A percentile compares a stretch with the other conserved stretches of the same genome.
These are phyloP conservation scores for Scaptomyza cyrtandrae DNA, from an alignment of 2,888 invertebrate genomes.

Conservation along the genomic window DNA sequence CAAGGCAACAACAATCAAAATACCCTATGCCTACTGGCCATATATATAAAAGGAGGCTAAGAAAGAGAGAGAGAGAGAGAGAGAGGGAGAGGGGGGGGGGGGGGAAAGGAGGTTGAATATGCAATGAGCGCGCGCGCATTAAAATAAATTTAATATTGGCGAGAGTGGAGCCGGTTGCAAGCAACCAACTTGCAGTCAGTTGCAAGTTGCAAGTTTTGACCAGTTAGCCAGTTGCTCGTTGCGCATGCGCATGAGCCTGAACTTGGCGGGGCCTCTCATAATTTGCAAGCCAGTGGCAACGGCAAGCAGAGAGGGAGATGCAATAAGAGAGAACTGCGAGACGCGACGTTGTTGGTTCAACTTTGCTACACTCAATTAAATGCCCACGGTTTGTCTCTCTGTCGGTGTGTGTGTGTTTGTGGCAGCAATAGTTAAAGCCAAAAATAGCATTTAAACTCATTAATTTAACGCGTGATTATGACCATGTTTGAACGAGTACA, in stretches of 20 bases:
- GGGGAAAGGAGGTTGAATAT: constrained; percentile 4
- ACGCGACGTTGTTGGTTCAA: constrained; percentile 48
- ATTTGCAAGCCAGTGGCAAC: constrained; percentile 64
- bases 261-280: constrained; percentile 74
- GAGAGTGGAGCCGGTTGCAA: constrained; percentile 57
- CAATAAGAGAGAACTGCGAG: constrained; percentile 4
- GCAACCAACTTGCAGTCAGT: constrained; percentile 8
- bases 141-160: constrained; percentile 78
- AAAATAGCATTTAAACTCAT: constrained; percentile 83
- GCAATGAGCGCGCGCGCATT: constrained; percentile 57
- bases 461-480: constrained; percentile 83
- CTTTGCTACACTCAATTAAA: constrained; percentile 74
- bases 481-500: constrained; percentile 76
- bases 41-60: constrained; percentile 37
- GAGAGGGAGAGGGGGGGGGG: constrained; percentile 7
- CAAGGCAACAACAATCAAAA: constrained; percentile 30
- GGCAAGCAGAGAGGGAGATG: constrained; percentile 2
- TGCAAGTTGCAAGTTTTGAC: constrained; percentile 16
- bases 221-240: constrained; percentile 7
- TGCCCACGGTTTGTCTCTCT: constrained; percentile 39
- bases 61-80: constrained; percentile 5
- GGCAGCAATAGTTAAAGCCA: constrained; percentile 79
- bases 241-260: constrained; percentile 68
- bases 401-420: neutral
- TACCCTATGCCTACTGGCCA: constrained; percentile 50